phyloP scores from a whole-genome alignment of 2,888 invertebrate species.

The Pomacea canaliculata region DNA sequence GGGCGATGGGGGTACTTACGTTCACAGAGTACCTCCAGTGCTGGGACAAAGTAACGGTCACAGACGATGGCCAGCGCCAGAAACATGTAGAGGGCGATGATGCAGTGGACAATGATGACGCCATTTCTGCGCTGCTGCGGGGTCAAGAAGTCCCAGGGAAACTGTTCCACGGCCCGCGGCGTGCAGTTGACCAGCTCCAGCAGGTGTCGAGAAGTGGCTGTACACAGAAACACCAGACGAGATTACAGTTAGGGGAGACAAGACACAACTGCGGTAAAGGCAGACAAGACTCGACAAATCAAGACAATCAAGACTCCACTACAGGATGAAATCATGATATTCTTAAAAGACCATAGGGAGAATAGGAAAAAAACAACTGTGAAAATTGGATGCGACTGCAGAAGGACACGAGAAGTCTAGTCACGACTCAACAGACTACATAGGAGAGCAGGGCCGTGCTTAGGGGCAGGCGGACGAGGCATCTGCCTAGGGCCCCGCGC shows the following conservation, averaged over 20 bases:
- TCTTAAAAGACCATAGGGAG: no score
- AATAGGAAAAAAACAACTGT: no score
- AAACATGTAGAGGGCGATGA: constrained; percentile 85
- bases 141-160: constrained; percentile 85
- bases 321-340: no score
- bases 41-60: constrained; percentile 94
- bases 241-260: background rate
- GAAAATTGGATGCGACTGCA: no score
- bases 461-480: no score
- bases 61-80: constrained; percentile 88
- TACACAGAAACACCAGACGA: constrained; percentile 24
- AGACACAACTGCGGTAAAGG: background rate
- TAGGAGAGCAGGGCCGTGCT: fast-evolving
- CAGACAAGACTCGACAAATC: background rate
- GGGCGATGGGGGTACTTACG: constrained; percentile 74
- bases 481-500: no score
- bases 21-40: constrained; percentile 88
- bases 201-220: constrained; percentile 44
- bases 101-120: constrained; percentile 82
- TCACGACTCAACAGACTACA: no score
- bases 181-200: constrained; percentile 72
- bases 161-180: constrained; percentile 87
- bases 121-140: constrained; percentile 82
- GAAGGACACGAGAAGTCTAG: no score
- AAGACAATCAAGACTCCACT: background rate